Evolutionary conservation across 92 coral and sea anemone genomes (phyloP).

Genomic region (Porites cylindrica): DNA sequence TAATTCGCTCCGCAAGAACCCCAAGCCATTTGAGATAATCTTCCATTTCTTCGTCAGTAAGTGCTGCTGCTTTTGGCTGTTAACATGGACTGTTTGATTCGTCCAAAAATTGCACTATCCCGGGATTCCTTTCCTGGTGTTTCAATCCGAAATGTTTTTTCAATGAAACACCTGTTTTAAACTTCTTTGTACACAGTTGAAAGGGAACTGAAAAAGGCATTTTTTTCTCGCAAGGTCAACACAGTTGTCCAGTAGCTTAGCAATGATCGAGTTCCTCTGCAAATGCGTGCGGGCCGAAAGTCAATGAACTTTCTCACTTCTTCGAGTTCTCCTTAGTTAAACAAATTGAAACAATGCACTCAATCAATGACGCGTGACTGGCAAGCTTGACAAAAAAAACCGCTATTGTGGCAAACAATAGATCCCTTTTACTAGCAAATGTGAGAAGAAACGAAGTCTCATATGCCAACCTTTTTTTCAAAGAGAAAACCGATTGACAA

Average conservation of each 20-base stretch:
- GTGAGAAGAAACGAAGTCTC: no score
- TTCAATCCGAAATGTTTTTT: conserved; percentile 2
- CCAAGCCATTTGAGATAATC: neutral
- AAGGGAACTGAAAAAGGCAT: neutral
- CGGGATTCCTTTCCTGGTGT: neutral
- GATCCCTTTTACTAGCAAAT: no score
- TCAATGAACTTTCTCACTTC: neutral
- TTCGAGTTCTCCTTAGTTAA: no score
- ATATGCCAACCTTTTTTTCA: no score
- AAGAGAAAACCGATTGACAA: no score
- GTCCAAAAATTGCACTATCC: neutral
- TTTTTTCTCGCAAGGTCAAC: neutral
- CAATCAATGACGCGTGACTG: no score
- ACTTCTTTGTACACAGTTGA: neutral
- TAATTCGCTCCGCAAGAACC: neutral
- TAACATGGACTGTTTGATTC: neutral
- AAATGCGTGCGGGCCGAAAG: neutral
- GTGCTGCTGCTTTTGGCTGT: neutral
- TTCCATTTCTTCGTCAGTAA: neutral
- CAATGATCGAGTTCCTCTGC: neutral
- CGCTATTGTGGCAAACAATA: no score
- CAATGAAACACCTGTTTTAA: neutral
- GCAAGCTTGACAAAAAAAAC: no score
- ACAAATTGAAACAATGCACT: no score
- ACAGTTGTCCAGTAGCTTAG: no score